Percentiles rank a stretch among this genome's conserved stretches.
These are phyloP conservation scores for Drosophila helvetica DNA, from an alignment of 2,888 invertebrate genomes.

Conservation along the genomic window DNA sequence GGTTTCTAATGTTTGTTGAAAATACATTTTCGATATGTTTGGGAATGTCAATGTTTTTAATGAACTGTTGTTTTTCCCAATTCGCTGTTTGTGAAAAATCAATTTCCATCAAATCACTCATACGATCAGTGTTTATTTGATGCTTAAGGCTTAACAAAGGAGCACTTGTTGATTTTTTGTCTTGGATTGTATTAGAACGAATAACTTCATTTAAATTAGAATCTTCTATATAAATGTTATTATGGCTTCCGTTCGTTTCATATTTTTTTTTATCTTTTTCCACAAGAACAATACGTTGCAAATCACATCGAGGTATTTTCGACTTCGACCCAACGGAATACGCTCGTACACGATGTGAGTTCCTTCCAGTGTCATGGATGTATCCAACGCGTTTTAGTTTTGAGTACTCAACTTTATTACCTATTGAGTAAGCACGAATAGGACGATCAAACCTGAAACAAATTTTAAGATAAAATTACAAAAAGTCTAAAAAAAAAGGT, in stretches of 20 bases:
- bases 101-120: conserved; percentile 93
- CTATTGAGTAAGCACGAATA: conserved; percentile 93
- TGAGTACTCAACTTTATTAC: conserved; percentile 89
- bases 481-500: not conserved
- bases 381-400: conserved; percentile 85
- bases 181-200: conserved; percentile 56
- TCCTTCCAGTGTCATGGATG: conserved; percentile 84
- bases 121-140: conserved; percentile 86
- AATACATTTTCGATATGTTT: conserved; percentile 33
- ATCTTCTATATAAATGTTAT: conserved; percentile 65
- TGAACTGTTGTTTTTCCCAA: conserved; percentile 53
- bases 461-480: not conserved
- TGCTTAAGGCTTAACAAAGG: conserved; percentile 86
- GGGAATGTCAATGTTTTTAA: conserved; percentile 37
- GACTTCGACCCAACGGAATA: conserved; percentile 91
- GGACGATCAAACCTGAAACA: conserved; percentile 84
- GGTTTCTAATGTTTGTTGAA: conserved; percentile 20
- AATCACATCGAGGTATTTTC: conserved; percentile 83
- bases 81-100: conserved; percentile 86
- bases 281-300: conserved; percentile 79
- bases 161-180: conserved; percentile 88
- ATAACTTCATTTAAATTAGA: conserved; percentile 37
- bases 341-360: conserved; percentile 87
- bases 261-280: conserved; percentile 56
- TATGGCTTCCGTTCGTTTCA: conserved; percentile 65